Evolutionary conservation across 1,140 invertebrate genomes (phyloP), one percentile per base, ranked within the genome.

Genomic region (Sitobion miscanthi): DNA sequence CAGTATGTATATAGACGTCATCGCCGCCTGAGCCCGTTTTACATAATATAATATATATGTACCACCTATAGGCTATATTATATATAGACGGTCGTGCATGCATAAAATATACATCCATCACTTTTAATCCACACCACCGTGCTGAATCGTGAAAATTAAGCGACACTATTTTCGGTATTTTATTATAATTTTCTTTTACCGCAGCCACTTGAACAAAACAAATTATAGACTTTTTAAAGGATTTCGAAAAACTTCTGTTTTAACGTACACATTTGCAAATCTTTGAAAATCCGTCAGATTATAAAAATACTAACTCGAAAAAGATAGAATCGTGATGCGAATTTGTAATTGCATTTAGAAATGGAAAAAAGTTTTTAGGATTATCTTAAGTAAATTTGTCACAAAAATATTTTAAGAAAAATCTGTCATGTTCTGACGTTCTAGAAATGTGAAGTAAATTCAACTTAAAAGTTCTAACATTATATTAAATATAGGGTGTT

Each of bases 21-120:
- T 85, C 82, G 21, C 38, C 82, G 82, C 38, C 82, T 42, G 35
- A 83, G 35, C 82, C 82, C 82, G 82, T 83, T 86, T 86, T 86
- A 86, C 83, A 45, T 86, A 45, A 83, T 83, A 83, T 83, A 38
- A 38, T 83, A 38, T 83, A 83, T 83, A 42, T 38, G 38, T 21
- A 21, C 82, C n/a, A 83, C 38, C 35, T 83, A 35, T 35, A 23
- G 21, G 82, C 20, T 38, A 38, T 83, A 83, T 83, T 83, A 83
- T 69, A 69, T 83, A n/a, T 83, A 69, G 30, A 77, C n/a, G 62
- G 62, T 77, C 30, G 14, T 77, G 14, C 30, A 77, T 77, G n/a
- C 62, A 77, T 77, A 77, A 77, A 77, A 77, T 77, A 77, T 77
- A 77, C 62, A 77, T 77, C 62, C 21, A 77, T 77, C 62, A 77